Conservation (phyloP, 1,140 invertebrate genomes). For the Drosophila willistoni region DNA sequence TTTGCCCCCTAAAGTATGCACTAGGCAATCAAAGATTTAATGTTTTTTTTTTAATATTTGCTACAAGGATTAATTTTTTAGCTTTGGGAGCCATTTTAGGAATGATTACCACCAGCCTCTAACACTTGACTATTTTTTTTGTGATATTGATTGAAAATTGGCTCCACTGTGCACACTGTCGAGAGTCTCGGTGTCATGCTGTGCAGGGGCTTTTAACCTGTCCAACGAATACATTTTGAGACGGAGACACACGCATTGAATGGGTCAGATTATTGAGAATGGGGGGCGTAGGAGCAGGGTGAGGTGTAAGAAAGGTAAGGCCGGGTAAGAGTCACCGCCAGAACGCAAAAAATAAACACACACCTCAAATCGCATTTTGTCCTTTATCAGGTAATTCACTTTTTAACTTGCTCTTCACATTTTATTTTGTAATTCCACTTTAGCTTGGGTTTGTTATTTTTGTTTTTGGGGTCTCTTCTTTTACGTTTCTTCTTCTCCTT, state of each 20-base stretch:
- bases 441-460: conserved; percentile 32
- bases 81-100: no score
- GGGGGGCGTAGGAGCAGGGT: background rate
- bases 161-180: conserved; percentile 43
- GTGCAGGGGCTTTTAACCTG: conserved; percentile 54
- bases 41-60: no score
- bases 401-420: conserved; percentile 79
- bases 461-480: conserved; percentile 28
- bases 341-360: conserved; percentile 47
- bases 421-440: conserved; percentile 73
- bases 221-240: conserved; percentile 24
- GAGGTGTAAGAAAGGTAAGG: background rate
- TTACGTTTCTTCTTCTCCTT: conserved; percentile 18
- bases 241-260: conserved; percentile 19
- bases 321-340: background rate
- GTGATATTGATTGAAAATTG: background rate
- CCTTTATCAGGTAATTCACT: conserved; percentile 80
- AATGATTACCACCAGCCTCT: no score
- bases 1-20: no score
- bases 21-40: no score
- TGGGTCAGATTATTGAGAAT: conserved; percentile 15
- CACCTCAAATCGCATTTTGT: conserved; percentile 79
- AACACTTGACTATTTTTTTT: no score
- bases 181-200: conserved; percentile 47
- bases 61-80: no score